These are phyloP conservation scores for Anthopleura sola DNA, from an alignment of 64 coral and sea anemone genomes.

Conservation along the genomic window DNA sequence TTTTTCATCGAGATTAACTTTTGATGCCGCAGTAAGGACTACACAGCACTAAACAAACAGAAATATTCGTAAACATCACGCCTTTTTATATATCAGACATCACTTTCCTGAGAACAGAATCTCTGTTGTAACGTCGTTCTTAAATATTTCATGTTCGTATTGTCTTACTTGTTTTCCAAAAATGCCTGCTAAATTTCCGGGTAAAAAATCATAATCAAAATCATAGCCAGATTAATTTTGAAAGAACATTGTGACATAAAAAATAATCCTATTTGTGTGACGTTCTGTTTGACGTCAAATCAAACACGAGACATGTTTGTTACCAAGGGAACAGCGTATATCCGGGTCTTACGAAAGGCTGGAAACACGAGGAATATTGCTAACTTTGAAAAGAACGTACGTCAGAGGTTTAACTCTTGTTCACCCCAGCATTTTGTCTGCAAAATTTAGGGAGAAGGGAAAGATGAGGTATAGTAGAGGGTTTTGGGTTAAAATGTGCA, in stretches of 20 bases:
- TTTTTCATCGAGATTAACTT: no score
- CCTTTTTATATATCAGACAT: no score
- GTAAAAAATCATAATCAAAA: neutral
- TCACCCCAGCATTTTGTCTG: no score
- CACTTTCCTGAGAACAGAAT: neutral
- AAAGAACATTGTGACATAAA: neutral
- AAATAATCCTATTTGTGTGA: neutral
- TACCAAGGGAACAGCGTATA: neutral
- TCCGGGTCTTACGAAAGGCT: neutral
- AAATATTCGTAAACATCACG: no score
- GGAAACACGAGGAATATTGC: no score
- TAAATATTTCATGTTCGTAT: neutral
- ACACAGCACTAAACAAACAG: no score
- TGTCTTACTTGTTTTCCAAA: neutral
- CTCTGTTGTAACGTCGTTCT: neutral
- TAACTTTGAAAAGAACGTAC: no score
- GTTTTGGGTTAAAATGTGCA: no score
- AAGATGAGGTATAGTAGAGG: no score
- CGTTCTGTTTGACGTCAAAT: neutral
- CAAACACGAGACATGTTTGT: neutral
- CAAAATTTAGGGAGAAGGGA: no score
- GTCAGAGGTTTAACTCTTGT: no score
- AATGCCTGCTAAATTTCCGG: neutral
- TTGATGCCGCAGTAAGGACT: no score
- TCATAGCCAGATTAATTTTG: neutral